These are phyloP conservation scores for Tragulus kanchil DNA, from an alignment of 2,113 vertebrate species.

Conservation along the genomic window DNA sequence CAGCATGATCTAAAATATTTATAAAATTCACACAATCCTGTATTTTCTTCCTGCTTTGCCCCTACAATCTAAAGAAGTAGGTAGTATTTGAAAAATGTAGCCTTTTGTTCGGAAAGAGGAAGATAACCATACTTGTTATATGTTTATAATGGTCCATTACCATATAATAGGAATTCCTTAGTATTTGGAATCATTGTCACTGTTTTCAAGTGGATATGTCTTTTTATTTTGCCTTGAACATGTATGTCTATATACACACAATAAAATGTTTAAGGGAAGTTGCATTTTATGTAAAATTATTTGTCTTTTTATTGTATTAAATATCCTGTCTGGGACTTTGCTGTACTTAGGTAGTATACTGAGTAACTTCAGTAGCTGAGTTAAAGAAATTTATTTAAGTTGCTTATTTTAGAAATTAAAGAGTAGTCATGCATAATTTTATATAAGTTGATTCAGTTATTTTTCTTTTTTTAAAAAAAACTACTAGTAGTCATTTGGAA, in stretches of 20 bases:
- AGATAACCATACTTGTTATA: not conserved
- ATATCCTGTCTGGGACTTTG: conserved; percentile 1
- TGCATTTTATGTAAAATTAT: conserved; percentile 29
- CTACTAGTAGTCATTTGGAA: conserved; percentile 18
- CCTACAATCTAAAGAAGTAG: not conserved
- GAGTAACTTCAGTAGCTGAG: not conserved
- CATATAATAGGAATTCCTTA: not conserved
- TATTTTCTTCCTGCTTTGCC: not conserved
- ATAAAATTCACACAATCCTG: not conserved
- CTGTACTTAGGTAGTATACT: not conserved
- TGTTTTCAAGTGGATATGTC: conserved; percentile 39
- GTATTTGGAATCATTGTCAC: not conserved
- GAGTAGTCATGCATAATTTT: not conserved
- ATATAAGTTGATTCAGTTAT: not conserved
- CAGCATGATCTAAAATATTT: conserved; percentile 12
- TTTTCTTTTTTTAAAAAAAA: conserved; percentile 47
- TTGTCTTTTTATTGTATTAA: conserved; percentile 20
- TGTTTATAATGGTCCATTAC: not conserved
- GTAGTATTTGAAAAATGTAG: conserved; percentile 32
- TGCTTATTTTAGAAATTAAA: conserved; percentile 56
- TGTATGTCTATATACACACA: not conserved
- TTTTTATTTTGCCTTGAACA: conserved; percentile 44
- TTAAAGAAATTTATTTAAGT: conserved; percentile 21
- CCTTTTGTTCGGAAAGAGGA: conserved; percentile 47
- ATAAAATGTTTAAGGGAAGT: not conserved